Evolutionary conservation across 2,888 invertebrate species (phyloP).

Genomic region (Lasioglossum vierecki): DNA sequence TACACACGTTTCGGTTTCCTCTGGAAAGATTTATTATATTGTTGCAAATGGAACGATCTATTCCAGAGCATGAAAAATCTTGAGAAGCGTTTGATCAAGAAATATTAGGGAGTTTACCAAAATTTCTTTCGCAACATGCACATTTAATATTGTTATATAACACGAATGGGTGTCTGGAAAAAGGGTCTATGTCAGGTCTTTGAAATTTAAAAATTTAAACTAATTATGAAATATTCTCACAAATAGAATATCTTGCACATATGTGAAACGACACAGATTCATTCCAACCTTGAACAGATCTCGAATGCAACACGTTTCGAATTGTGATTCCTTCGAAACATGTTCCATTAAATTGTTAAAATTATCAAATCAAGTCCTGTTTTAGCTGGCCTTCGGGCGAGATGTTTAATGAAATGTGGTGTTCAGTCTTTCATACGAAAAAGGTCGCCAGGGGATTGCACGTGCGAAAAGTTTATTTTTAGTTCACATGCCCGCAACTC

Average conservation of each 20-base stretch:
- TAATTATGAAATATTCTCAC: background rate
- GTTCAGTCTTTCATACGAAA: constrained; percentile 46
- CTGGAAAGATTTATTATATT: background rate
- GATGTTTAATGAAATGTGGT: constrained; percentile 44
- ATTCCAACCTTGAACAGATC: background rate
- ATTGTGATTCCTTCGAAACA: constrained; percentile 5
- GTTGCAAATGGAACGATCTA: background rate
- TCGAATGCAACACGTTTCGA: background rate
- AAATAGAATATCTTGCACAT: background rate
- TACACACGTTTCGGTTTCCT: background rate
- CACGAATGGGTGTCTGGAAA: background rate
- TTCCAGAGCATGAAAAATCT: background rate
- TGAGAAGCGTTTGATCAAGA: no score
- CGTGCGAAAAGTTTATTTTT: constrained; percentile 27
- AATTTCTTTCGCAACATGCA: no score
- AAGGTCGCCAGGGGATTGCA: constrained; percentile 46
- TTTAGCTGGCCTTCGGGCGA: constrained; percentile 48
- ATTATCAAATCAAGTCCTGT: constrained; percentile 38
- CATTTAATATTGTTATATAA: background rate
- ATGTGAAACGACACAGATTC: background rate
- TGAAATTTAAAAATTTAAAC: no score
- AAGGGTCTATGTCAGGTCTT: no score
- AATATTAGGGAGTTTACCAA: no score
- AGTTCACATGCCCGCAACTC: background rate
- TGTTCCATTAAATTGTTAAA: constrained; percentile 19